These are phyloP conservation scores for Parnassius orleans DNA, from an alignment of 2,888 invertebrate genomes.

Conservation along the genomic window DNA sequence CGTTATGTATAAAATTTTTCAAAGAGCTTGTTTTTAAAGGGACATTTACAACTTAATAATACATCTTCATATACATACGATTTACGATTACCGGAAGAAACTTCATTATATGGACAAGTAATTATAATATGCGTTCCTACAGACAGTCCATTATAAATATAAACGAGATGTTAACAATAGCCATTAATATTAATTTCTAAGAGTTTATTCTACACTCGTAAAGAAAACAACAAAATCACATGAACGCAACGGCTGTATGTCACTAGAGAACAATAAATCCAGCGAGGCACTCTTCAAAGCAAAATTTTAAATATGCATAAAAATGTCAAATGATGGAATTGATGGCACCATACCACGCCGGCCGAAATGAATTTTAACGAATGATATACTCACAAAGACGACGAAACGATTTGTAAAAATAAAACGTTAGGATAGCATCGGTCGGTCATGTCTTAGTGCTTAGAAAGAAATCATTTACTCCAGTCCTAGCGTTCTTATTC, in stretches of 20 bases:
- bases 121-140: neutral
- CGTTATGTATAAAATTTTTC: no score
- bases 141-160: no score
- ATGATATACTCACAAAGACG: constrained; percentile 61
- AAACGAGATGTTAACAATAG: no score
- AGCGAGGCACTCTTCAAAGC: constrained; percentile 68
- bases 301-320: constrained; percentile 77
- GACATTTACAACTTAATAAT: no score
- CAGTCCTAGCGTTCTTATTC: neutral
- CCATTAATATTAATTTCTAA: no score
- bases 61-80: no score
- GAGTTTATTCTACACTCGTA: no score
- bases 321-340: constrained; percentile 73
- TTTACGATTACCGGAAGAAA: no score
- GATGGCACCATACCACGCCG: constrained; percentile 55
- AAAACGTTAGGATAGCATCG: constrained; percentile 59
- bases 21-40: no score
- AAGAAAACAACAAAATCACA: neutral
- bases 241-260: constrained; percentile 42
- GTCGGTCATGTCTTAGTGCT: constrained; percentile 37
- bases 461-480: constrained; percentile 20
- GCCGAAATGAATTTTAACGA: constrained; percentile 61
- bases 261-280: constrained; percentile 58
- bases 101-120: neutral
- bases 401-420: constrained; percentile 69